Evolutionary conservation across 2,113 vertebrate genomes (phyloP).

Genomic region (Cathartes aura): DNA sequence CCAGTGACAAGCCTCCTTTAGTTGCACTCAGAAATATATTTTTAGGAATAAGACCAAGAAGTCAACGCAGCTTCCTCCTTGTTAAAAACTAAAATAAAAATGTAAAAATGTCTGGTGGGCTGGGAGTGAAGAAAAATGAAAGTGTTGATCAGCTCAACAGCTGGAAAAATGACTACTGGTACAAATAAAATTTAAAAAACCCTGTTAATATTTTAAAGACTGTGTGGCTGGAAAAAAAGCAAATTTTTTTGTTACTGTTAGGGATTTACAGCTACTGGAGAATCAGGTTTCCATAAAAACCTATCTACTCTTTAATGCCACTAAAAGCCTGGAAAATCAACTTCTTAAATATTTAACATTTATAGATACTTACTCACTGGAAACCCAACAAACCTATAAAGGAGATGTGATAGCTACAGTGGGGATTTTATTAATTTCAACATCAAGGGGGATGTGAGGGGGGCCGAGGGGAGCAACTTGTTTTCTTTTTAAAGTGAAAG

Average conservation of each 20-base stretch:
- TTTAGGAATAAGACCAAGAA: constrained; percentile 52
- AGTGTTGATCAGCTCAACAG: constrained; percentile 33
- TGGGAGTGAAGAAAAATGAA: neutral
- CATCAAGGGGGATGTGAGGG: neutral
- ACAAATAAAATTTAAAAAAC: neutral
- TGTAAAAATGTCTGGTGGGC: neutral
- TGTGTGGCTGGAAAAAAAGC: neutral
- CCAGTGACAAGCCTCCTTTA: constrained; percentile 29
- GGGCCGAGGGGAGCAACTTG: neutral
- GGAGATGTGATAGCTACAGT: neutral
- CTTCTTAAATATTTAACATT: constrained; percentile 14
- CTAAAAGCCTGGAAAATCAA: constrained; percentile 4
- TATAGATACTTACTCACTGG: neutral
- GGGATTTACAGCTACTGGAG: constrained; percentile 18
- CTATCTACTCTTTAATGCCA: neutral
- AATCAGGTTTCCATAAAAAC: constrained; percentile 1
- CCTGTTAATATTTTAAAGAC: constrained; percentile 26
- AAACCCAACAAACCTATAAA: neutral
- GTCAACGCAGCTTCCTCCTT: neutral
- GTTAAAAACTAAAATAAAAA: constrained; percentile 44
- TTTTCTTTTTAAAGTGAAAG: neutral
- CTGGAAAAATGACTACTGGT: constrained; percentile 46
- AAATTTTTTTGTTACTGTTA: neutral
- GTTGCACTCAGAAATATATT: constrained; percentile 15
- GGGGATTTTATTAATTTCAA: neutral